Evolutionary conservation across 2,797 vertebrate species (phyloP), one percentile per base, ranked within the genome.

Genomic region (Limnodromus scolopaceus): DNA sequence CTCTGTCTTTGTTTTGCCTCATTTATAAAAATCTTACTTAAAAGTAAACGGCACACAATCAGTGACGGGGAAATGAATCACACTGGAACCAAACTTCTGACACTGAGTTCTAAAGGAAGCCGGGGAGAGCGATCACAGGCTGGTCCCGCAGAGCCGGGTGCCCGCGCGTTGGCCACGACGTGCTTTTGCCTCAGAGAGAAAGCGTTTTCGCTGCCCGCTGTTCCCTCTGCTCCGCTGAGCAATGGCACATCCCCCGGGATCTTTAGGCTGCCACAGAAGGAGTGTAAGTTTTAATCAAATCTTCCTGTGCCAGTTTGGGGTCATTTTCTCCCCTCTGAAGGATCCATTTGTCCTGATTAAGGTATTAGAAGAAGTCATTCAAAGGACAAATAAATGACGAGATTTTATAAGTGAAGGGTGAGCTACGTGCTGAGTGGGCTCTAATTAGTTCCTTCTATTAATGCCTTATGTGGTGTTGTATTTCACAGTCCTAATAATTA

Each of bases 21-120:
- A n/a, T 96, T 97, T 96, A 34, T 93, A 95, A 95, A 87, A 87
- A 79, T 66, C 96, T 96, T 64, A 58, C 95, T 92, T 94, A 71
- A 91, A 92, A 95, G 95, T 89, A 84, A 92, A 92, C n/a, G 93
- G 82, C 88, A 68, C 72, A 58, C 84, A 74, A 89, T 85, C 90
- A 79, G 89, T 65, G 77, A 72, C 89, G 63, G 43, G 87, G 86
- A 91, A 94, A 92, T 95, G 87, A 97, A 94, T 95, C 81, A 93
- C 5, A 22, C 75, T 70, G 66, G 71, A 82, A 87, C 57, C 48
- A 34, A 58, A 80, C 69, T 93, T 87, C 38, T 89, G 75, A 48
- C 75, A 22, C 9, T 2, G 77, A 57, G 70, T 65, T 93, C 74
- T 46, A 76, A 57, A 91, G 87, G 84, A 48, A 83, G 41, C 51